Conservation (phyloP, 2,888 invertebrate species). For the Drosophila paucipuncta region DNA sequence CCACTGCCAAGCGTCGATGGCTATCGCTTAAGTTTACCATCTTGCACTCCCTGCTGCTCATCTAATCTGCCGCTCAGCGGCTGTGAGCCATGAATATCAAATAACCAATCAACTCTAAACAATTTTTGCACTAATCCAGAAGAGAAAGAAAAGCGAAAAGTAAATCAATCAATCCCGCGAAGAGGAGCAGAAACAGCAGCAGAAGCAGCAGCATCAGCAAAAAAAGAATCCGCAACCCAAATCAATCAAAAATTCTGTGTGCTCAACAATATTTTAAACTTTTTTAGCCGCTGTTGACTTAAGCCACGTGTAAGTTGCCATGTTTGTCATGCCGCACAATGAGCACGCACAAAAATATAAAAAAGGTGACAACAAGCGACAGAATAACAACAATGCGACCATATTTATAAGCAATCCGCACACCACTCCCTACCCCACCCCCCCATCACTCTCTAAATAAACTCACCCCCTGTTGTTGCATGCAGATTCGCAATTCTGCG, state of each 20-base stretch:
- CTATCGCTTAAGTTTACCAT: conserved; percentile 14
- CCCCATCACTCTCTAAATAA: conserved; percentile 12
- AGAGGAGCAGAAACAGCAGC: neutral
- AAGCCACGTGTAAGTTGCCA: conserved; percentile 71
- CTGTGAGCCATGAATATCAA: conserved; percentile 71
- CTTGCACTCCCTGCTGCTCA: conserved; percentile 24
- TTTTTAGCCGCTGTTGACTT: conserved; percentile 58
- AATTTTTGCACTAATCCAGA: conserved; percentile 69
- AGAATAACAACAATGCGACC: conserved; percentile 22
- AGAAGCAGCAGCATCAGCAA: neutral
- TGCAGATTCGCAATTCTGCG: conserved; percentile 18
- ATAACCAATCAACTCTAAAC: conserved; percentile 72
- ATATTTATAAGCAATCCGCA: conserved; percentile 39
- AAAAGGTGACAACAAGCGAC: conserved; percentile 43
- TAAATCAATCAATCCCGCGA: conserved; percentile 67
- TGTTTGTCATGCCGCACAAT: conserved; percentile 57
- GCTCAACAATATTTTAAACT: conserved; percentile 59
- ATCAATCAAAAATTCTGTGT: conserved; percentile 73
- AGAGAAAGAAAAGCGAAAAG: conserved; percentile 22
- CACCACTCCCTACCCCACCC: neutral
- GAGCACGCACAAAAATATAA: conserved; percentile 31
- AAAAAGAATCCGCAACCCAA: conserved; percentile 61
- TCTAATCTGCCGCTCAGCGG: neutral
- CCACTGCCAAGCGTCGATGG: conserved; percentile 58
- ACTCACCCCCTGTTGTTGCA: conserved; percentile 31